These are phyloP conservation scores for Andrena trimmerana DNA, from an alignment of 2,888 invertebrate genomes.

Conservation along the genomic window DNA sequence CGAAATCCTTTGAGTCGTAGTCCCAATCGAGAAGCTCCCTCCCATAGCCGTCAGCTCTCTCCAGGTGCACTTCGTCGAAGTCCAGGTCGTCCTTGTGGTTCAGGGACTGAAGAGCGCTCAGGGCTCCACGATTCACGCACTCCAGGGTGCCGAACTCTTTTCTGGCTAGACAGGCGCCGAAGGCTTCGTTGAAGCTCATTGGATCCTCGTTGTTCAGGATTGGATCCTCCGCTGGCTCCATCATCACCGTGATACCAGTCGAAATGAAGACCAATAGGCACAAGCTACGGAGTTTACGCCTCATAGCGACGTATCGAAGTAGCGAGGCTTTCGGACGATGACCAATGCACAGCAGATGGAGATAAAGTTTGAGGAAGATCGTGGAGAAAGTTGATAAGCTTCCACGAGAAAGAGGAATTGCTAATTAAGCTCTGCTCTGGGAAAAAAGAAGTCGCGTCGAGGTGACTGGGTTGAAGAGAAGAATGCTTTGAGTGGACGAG, in stretches of 20 bases:
- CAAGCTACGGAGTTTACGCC: conserved; percentile 68
- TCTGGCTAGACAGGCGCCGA: conserved; percentile 77
- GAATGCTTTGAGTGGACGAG: neutral
- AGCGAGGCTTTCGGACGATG: neutral
- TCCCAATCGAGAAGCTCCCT: conserved; percentile 90
- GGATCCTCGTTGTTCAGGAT: conserved; percentile 69
- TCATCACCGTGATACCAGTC: conserved; percentile 78
- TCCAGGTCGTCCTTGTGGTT: conserved; percentile 89
- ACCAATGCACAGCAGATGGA: conserved; percentile 2
- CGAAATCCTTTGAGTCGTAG: conserved; percentile 91
- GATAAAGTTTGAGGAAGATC: conserved; percentile 2
- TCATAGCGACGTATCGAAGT: conserved; percentile 65
- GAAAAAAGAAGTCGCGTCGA: conserved; percentile 9
- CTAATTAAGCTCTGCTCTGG: conserved; percentile 3
- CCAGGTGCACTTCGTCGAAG: conserved; percentile 88
- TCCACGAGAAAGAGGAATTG: conserved; percentile 6
- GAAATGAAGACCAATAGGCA: conserved; percentile 73
- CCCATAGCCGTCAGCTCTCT: conserved; percentile 88
- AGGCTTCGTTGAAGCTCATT: conserved; percentile 73
- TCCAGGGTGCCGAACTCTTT: conserved; percentile 82
- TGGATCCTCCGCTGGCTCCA: conserved; percentile 75
- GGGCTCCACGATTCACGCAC: conserved; percentile 90
- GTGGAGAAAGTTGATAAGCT: conserved; percentile 43
- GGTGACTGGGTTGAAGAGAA: neutral
- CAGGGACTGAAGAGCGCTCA: conserved; percentile 88